Conservation (phyloP, 2,797 vertebrate species). For the Clamator glandarius region DNA sequence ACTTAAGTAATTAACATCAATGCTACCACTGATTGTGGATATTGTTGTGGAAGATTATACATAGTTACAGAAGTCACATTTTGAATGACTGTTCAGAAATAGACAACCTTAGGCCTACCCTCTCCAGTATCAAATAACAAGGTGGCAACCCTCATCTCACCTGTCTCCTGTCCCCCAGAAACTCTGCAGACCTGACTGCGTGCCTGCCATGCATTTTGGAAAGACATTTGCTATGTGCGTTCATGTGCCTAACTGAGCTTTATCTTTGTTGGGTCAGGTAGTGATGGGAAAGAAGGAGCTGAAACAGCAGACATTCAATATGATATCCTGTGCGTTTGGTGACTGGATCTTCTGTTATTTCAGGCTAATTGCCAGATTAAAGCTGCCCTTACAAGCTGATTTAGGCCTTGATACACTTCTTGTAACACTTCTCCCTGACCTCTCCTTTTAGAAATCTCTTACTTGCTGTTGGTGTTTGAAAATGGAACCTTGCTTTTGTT, state of each 20-base stretch:
- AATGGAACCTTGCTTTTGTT: background rate
- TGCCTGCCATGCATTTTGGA: background rate
- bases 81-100: background rate
- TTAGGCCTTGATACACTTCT: background rate
- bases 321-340: background rate
- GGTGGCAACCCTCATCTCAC: background rate
- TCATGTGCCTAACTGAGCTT: background rate
- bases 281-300: background rate
- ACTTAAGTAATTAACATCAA: background rate
- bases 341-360: background rate
- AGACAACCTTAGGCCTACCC: background rate
- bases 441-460: background rate
- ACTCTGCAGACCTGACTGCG: background rate
- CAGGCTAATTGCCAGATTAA: background rate
- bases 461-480: background rate
- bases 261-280: background rate
- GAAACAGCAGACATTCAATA: background rate
- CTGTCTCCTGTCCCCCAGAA: background rate
- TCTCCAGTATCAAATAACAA: fast-evolving
- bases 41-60: background rate
- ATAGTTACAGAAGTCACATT: background rate
- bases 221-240: fast-evolving
- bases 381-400: background rate
- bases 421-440: background rate
- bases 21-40: background rate